phyloP scores from a whole-genome alignment of 2,888 invertebrate genomes.

The Eupithecia inturbata region DNA sequence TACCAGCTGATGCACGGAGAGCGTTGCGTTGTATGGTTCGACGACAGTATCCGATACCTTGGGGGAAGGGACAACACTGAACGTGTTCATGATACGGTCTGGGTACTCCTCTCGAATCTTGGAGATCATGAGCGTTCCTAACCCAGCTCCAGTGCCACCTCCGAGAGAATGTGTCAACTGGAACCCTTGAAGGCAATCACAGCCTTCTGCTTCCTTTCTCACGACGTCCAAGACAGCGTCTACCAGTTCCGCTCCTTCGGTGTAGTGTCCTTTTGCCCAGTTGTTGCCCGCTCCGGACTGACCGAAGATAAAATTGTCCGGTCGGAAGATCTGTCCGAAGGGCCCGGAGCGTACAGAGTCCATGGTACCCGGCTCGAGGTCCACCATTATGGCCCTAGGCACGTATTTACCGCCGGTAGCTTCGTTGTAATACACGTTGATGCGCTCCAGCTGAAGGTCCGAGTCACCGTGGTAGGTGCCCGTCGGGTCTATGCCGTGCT shows the following conservation, averaged over 20 bases:
- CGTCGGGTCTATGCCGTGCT: slow-evolving; percentile 89
- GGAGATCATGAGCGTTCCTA: slow-evolving; percentile 88
- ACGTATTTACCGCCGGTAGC: slow-evolving; percentile 90
- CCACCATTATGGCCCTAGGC: slow-evolving; percentile 88
- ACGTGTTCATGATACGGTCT: slow-evolving; percentile 90
- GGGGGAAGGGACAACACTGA: slow-evolving; percentile 89
- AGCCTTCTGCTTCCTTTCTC: slow-evolving; percentile 78
- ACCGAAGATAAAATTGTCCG: slow-evolving; percentile 8
- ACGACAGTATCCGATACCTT: slow-evolving; percentile 92
- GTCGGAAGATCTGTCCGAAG: slow-evolving; percentile 5
- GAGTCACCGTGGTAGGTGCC: slow-evolving; percentile 89
- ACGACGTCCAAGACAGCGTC: slow-evolving; percentile 86
- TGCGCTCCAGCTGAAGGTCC: slow-evolving; percentile 88
- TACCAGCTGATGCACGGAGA: slow-evolving; percentile 90
- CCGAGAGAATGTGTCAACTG: slow-evolving; percentile 89
- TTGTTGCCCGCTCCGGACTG: slow-evolving; percentile 13
- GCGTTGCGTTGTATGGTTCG: slow-evolving; percentile 91
- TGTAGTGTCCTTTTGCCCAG: slow-evolving; percentile 84
- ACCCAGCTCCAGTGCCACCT: slow-evolving; percentile 90
- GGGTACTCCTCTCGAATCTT: slow-evolving; percentile 91
- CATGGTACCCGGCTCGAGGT: slow-evolving; percentile 92
- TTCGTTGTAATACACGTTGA: slow-evolving; percentile 90
- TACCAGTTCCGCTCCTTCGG: slow-evolving; percentile 87
- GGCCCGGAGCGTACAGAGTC: slow-evolving; percentile 81
- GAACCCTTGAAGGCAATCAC: slow-evolving; percentile 77